A percentile compares a stretch with the other conserved stretches of the same genome.
Evolutionary conservation across 2,113 vertebrate genomes (phyloP).

Genomic region (Serilophus lunatus): DNA sequence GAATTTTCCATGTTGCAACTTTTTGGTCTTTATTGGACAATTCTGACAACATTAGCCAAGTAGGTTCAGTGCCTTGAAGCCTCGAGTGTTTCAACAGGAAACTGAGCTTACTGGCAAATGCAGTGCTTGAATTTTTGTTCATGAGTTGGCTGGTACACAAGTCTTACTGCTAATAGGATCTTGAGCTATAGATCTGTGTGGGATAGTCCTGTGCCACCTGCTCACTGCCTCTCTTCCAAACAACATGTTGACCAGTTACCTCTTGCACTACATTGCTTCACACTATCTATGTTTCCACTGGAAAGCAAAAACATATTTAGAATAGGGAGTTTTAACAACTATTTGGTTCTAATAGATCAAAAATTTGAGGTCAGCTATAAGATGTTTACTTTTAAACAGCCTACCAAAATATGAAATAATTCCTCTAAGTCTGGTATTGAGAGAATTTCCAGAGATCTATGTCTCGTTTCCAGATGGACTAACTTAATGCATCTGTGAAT

Average conservation of each 20-base stretch:
- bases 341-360: neutral
- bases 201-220: neutral
- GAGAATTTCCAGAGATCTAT: neutral
- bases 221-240: neutral
- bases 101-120: neutral
- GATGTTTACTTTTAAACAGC: neutral
- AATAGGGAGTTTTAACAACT: neutral
- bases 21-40: neutral
- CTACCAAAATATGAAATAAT: neutral
- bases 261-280: neutral
- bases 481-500: neutral
- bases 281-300: neutral
- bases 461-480: neutral
- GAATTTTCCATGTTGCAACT: neutral
- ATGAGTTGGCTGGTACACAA: neutral
- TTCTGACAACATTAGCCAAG: neutral
- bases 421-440: neutral
- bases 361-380: neutral
- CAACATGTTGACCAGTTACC: neutral
- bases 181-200: accelerated
- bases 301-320: neutral
- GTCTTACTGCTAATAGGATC: neutral
- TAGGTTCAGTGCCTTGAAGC: neutral
- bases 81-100: neutral
- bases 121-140: neutral